Conservation (phyloP, 2,888 invertebrate species). For the Mesopsocus fuscifrons region DNA sequence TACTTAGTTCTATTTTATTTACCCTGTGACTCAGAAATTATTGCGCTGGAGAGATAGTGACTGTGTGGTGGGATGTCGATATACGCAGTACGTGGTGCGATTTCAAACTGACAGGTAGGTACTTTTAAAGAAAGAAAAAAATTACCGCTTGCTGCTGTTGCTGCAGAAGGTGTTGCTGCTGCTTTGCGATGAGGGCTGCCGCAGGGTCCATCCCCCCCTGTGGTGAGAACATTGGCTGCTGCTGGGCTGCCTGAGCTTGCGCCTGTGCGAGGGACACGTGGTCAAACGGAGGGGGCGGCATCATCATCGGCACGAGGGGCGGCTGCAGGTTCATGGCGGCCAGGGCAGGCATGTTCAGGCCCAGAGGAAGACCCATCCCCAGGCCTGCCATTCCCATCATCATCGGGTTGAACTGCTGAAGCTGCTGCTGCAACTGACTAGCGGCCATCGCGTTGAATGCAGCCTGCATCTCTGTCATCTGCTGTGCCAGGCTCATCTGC, state of each 20-base stretch:
- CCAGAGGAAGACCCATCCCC: slow-evolving; percentile 52
- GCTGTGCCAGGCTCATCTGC: slow-evolving; percentile 39
- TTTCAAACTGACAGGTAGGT: too few species aligned
- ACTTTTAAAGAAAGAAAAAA: too few species aligned
- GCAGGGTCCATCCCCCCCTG: slow-evolving; percentile 25
- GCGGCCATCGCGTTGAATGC: slow-evolving; percentile 60
- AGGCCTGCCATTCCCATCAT: slow-evolving; percentile 71
- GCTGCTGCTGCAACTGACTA: slow-evolving; percentile 56
- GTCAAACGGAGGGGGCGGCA: slow-evolving; percentile 66
- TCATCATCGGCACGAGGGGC: slow-evolving; percentile 73
- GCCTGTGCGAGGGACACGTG: slow-evolving; percentile 26
- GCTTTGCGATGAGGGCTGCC: slow-evolving; percentile 34
- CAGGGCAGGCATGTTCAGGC: slow-evolving; percentile 58
- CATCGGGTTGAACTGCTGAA: slow-evolving; percentile 79
- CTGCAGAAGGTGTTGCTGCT: slow-evolving; percentile 46
- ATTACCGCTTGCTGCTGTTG: slow-evolving; percentile 45
- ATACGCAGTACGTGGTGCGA: too few species aligned
- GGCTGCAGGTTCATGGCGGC: slow-evolving; percentile 93
- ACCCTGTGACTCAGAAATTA: too few species aligned
- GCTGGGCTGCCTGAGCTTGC: slow-evolving; percentile 19
- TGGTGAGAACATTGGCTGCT: slow-evolving; percentile 31
- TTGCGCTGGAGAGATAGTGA: too few species aligned
- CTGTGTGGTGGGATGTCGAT: too few species aligned
- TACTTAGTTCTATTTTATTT: too few species aligned
- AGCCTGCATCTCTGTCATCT: slow-evolving; percentile 68